Evolutionary conservation across 1,140 invertebrate species (phyloP).

Genomic region (Akabosia matsudoensis): DNA sequence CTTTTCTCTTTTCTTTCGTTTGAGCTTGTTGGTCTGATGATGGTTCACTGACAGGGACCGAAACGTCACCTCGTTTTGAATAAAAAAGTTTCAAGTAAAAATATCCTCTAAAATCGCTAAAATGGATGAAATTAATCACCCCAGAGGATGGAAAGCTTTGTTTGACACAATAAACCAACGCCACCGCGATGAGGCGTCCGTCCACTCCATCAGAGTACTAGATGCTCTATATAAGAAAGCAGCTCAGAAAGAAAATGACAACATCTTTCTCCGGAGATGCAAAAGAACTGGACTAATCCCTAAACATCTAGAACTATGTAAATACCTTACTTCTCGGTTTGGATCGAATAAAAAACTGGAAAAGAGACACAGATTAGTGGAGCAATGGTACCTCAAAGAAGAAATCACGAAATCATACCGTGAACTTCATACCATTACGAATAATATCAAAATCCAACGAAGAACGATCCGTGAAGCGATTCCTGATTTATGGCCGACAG

Average conservation of each 20-base stretch:
- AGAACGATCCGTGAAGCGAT: too few relatives aligned
- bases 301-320: not conserved
- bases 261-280: not conserved
- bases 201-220: not conserved
- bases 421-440: too few relatives aligned
- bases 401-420: too few relatives aligned
- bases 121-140: not conserved
- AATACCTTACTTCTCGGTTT: not conserved
- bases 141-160: not conserved
- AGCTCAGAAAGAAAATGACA: not conserved
- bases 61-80: not conserved
- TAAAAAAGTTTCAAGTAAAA: not conserved
- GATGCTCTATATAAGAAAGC: not conserved
- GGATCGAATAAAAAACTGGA: not conserved
- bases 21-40: not conserved
- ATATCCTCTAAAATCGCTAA: not conserved
- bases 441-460: too few relatives aligned
- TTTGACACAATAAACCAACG: not conserved
- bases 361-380: not conserved
- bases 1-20: too few relatives aligned
- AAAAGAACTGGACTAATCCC: not conserved
- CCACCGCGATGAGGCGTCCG: not conserved
- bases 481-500: not conserved
- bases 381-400: too few relatives aligned
- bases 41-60: not conserved